A percentile compares a stretch with the other conserved stretches of the same genome.
phyloP scores from a whole-genome alignment of 2,888 invertebrate species.

The Parasteatoda lunata region DNA sequence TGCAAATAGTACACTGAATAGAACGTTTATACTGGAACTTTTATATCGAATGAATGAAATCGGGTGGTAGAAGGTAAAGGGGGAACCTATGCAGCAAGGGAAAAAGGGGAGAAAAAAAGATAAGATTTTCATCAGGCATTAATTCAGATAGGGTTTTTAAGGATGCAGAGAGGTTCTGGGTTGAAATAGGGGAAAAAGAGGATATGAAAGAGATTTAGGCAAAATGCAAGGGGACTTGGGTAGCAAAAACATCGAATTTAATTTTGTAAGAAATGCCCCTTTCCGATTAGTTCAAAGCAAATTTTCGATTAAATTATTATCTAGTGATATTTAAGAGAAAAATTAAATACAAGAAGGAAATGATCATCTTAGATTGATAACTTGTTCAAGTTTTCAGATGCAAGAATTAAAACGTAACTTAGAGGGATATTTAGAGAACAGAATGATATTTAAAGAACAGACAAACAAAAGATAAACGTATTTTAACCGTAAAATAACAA shows the following conservation, averaged over 20 bases:
- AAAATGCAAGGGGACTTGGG: background rate
- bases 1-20: constrained; percentile 63
- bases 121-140: constrained; percentile 57
- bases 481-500: too few species aligned
- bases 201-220: constrained; percentile 9
- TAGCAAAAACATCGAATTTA: constrained; percentile 52
- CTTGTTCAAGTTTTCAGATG: background rate
- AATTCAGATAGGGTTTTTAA: constrained; percentile 55
- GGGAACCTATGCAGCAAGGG: constrained; percentile 3
- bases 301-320: constrained; percentile 58
- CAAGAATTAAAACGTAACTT: too few species aligned
- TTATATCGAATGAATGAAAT: constrained; percentile 59
- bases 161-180: constrained; percentile 32
- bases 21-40: constrained; percentile 65
- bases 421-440: too few species aligned
- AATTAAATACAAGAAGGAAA: constrained; percentile 13
- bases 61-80: background rate
- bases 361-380: constrained; percentile 28
- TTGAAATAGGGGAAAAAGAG: constrained; percentile 37
- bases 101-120: constrained; percentile 37
- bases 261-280: constrained; percentile 61
- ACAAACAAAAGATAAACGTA: too few species aligned
- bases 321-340: background rate
- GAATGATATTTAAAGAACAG: too few species aligned
- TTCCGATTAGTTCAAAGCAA: constrained; percentile 58